Base-by-base conservation (phyloP, 2,113 vertebrate genomes). In the Agapornis roseicollis region DNA sequence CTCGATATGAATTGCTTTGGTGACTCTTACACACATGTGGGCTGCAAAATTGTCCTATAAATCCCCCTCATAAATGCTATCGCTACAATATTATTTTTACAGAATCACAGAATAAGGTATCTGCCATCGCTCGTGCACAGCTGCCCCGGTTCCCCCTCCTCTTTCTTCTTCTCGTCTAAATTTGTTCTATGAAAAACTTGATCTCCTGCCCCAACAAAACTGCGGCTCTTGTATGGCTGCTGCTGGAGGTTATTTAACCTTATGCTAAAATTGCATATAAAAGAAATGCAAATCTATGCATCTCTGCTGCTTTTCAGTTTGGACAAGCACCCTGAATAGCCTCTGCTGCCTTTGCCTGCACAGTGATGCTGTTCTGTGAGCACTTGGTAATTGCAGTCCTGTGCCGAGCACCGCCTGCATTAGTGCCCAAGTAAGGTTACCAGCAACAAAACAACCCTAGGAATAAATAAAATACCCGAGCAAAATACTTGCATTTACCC, bases 41-140 rank as follows among this genome's bases (percentile, higher is more conserved):
- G 92, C 89, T 87, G 89, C 96, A 97, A 97, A 97, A 95, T 96
- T 96, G 93, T 96, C 96, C 96, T 89, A 96, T 97, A 97, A 97
- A 97, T 97, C 90, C 93, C 95, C 76, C 94, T 95, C 95, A 94
- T 97, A 97, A 97, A 97, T 97, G 96, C 95, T 96, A 96, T 97
- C 95, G 53, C 96, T 84, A 39, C 82, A 83, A 85, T 97, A 97
- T 97, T 96, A 97, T 97, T 97, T 96, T 96, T 96, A 97, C 95
- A 96, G 96, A 97, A 96, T 96, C 91, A 37, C 94, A 79, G 92
- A 96, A 95, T 93, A 50, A 97, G 93, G 93, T 96, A 97, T 97
- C 96, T 94, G 68, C 93, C 91, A 94, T 96, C 84, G 90, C 95
- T 96, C 41, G 2, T 7, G 41, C 93, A 96, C 94, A 96, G 95